A percentile compares a stretch with the other conserved stretches of the same genome.
These are phyloP conservation scores for Pterocles orientalis DNA, from an alignment of 2,113 vertebrate species.

Conservation along the genomic window DNA sequence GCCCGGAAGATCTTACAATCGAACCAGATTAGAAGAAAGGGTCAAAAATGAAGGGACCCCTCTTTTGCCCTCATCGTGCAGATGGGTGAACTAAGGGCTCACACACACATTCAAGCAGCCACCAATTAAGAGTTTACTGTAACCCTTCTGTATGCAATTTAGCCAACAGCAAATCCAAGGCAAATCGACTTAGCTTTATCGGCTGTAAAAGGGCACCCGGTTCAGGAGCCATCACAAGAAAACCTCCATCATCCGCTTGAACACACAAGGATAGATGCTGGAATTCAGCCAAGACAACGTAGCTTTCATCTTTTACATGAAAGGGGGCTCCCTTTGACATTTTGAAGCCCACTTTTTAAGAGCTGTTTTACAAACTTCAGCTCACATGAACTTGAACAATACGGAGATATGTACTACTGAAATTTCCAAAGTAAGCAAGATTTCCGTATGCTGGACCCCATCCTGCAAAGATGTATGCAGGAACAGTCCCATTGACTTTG, in stretches of 20 bases:
- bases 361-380: background rate
- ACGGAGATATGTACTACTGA: rapidly evolving
- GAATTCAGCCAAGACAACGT: conserved; percentile 2
- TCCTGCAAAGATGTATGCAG: rapidly evolving
- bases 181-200: background rate
- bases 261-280: conserved; percentile 29
- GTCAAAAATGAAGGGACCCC: background rate
- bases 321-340: conserved; percentile 48
- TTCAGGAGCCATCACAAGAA: conserved; percentile 39
- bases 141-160: background rate
- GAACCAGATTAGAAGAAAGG: background rate
- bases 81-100: background rate
- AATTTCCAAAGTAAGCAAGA: background rate
- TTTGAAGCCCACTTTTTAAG: conserved; percentile 8
- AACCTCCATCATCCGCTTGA: conserved; percentile 17
- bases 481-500: background rate
- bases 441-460: rapidly evolving
- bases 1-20: background rate
- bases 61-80: background rate
- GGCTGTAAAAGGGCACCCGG: background rate
- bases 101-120: background rate
- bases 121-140: conserved; percentile 23
- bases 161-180: conserved; percentile 11
- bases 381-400: background rate
- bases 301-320: conserved; percentile 52